A percentile compares a stretch with the other conserved stretches of the same genome.
Evolutionary conservation across 2,113 vertebrate species (phyloP).

Genomic region (Corythornis cristatus): DNA sequence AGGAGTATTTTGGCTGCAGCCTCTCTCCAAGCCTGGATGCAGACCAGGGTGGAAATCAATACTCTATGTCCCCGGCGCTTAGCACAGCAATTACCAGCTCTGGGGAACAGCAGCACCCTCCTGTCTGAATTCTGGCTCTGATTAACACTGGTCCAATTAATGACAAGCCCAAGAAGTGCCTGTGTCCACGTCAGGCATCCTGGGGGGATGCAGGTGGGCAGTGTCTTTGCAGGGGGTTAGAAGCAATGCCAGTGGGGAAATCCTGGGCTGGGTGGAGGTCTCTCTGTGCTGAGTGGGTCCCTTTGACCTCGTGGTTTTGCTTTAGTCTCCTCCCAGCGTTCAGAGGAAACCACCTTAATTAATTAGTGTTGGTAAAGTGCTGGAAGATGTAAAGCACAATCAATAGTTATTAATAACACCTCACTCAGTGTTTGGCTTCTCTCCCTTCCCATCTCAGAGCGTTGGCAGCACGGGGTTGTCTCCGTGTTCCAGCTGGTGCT

Average conservation of each 20-base stretch:
- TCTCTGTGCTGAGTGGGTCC: not conserved
- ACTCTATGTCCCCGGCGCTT: not conserved
- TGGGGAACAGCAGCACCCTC: not conserved
- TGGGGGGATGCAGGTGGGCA: not conserved
- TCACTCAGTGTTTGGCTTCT: not conserved
- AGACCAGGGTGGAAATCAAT: slow-evolving; percentile 8
- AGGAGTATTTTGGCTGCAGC: slow-evolving; percentile 9
- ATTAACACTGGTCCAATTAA: not conserved
- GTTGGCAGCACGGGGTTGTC: accelerated
- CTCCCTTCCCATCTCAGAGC: not conserved
- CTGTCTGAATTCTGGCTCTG: not conserved
- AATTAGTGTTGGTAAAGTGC: slow-evolving; percentile 7
- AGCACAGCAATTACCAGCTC: not conserved
- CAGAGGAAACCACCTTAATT: slow-evolving; percentile 29
- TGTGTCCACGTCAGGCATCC: accelerated
- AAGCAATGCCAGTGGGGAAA: not conserved
- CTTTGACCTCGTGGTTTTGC: not conserved
- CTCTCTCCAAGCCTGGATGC: not conserved
- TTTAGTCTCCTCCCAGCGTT: not conserved
- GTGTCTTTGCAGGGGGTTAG: not conserved
- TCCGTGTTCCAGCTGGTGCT: accelerated
- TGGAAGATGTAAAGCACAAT: not conserved
- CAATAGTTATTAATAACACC: not conserved
- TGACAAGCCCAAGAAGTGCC: not conserved
- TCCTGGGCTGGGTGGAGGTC: not conserved